Base-by-base conservation (phyloP, 2,113 vertebrate genomes). In the Mola mola region DNA sequence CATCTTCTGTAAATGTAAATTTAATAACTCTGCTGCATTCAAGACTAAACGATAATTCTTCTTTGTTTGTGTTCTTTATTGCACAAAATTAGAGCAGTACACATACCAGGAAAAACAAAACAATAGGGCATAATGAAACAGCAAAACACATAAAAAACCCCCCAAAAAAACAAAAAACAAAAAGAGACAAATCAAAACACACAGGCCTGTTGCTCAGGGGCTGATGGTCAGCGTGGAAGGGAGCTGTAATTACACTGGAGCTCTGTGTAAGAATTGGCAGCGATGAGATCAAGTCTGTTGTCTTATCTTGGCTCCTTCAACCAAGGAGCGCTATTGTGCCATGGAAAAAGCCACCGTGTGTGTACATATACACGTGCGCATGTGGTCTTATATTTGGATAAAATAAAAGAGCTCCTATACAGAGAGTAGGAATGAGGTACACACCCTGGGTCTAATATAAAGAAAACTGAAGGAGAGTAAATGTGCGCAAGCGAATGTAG, bases 201-300 rank as follows among this genome's bases (percentile, higher is more conserved):
- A 13, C 13, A 36, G 3, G 6, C 17, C 17, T 0, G 4, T 11
- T 4, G 22, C 50, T 47, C 43, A 13, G 8, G 16, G 37, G 31
- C 47, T 47, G 26, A 46, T 33, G 31, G 69, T 63, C 53, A 62
- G 2, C 48, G n/a, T 20, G 4, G 62, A 44, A 25, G 16, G 4
- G 15, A n/a, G 13, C 53, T 72, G 79, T 85, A 82, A 82, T 79
- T 68, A 72, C 79, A 60, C 38, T 26, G 20, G 25, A 61, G 53
- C 62, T 50, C 28, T 55, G 31, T 65, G 57, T 63, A 56, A 59
- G 41, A 44, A 66, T 46, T 58, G 44, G 46, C 50, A 31, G 34
- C 57, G 56, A 70, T 79, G 62, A 62, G 77, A 66, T 81, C 64
- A 69, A 70, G 60, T 41, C 52, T 21, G 17, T 48, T 55, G 31